Conservation (phyloP, 2,888 invertebrate species). For the Ochropleura leucogaster region DNA sequence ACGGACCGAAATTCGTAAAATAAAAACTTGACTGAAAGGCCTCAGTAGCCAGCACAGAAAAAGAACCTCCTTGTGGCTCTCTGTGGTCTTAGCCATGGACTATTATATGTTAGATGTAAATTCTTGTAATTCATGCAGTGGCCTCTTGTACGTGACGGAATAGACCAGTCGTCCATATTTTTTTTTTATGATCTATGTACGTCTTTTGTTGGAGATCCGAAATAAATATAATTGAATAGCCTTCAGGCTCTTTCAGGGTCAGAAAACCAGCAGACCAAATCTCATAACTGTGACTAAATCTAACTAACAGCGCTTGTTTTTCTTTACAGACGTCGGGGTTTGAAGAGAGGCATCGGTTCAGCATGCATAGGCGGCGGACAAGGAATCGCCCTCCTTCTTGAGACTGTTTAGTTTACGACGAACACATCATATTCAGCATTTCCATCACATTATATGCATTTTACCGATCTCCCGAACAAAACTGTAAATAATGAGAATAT, state of each 20-base stretch:
- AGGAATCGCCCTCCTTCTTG: constrained; percentile 98
- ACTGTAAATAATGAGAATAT: constrained; percentile 53
- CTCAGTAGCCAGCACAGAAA: too few relatives aligned
- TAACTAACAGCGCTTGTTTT: constrained; percentile 27
- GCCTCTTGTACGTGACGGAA: too few relatives aligned
- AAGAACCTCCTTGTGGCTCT: too few relatives aligned
- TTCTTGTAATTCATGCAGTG: too few relatives aligned
- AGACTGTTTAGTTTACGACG: constrained; percentile 89
- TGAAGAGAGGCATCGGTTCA: constrained; percentile 97
- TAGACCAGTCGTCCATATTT: too few relatives aligned
- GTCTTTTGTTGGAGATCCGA: too few relatives aligned
- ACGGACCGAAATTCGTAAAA: too few relatives aligned
- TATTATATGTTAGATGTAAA: too few relatives aligned
- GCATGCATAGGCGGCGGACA: constrained; percentile 99
- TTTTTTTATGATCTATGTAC: too few relatives aligned
- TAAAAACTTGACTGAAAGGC: too few relatives aligned
- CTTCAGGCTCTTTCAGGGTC: not conserved
- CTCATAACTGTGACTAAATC: not conserved
- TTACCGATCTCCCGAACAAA: constrained; percentile 40
- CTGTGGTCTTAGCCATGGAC: too few relatives aligned
- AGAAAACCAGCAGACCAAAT: not conserved
- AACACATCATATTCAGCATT: not conserved
- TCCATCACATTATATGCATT: constrained; percentile 26
- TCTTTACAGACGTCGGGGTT: constrained; percentile 93
- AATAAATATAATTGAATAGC: not conserved